Evolutionary conservation across 2,113 vertebrate species (phyloP), one percentile per base, ranked within the genome.

Genomic region (Trochalopteron elliotii): DNA sequence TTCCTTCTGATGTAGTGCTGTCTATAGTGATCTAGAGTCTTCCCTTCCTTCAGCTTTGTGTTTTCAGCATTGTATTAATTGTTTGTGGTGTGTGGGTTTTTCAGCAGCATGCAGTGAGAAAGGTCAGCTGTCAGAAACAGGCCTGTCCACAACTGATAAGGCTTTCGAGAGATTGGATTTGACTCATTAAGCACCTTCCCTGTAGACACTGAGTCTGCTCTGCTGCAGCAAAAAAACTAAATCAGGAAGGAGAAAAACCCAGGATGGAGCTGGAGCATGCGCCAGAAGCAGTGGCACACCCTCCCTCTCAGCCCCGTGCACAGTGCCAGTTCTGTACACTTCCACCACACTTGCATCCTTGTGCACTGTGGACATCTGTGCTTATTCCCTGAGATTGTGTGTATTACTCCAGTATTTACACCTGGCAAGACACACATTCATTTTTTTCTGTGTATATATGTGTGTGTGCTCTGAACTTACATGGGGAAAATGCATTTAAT

Each of bases 81-180:
- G 94, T 97, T 97, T 95, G 45, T 85, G 59, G 71, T 92, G 64
- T 60, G 69, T 71, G 90, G 87, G 80, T 94, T 96, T 96, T 96
- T 95, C 81, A 72, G 72, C 68, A 1, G 60, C 3, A 1, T 60
- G 93, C 50, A 39, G 90, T 92, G 72, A 84, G 95, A 98, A 98
- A 98, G 98, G 97, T 97, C 96, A 98, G 92, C 92, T 97, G 94
- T 95, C 96, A 92, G 88, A 87, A 96, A 96, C 93, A 83, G 63
- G 89, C 71, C 97, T 98, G 97, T 88, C 84, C 70, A 22, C 55
- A 37, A 45, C 96, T 96, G 98, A 98, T 97, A 98, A 98, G 96
- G 87, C 92, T 50, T 97, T 95, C 1, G 13, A 92, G 91, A 98
- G 96, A 96, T 72, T 95, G 96, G 83, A 94, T 61, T 95, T 77